A percentile compares a stretch with the other conserved stretches of the same genome.
Conservation (phyloP, 2,797 vertebrate genomes). For the Lepilemur ruficaudatus region DNA sequence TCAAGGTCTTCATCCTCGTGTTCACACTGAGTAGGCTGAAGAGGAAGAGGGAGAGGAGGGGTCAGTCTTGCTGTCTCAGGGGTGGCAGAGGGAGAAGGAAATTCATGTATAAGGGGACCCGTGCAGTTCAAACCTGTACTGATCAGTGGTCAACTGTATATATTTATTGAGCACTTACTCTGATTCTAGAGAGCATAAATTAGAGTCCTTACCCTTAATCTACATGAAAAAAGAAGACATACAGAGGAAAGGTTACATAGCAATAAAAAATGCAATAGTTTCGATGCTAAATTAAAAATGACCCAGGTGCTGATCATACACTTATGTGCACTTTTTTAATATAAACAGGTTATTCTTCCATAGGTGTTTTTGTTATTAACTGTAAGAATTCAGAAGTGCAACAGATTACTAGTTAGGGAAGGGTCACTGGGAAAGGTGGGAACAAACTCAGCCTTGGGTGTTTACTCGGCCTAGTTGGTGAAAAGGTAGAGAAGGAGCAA, state of each 20-base stretch:
- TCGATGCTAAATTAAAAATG: background rate
- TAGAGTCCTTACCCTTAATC: background rate
- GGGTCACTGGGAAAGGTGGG: background rate
- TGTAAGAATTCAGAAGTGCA: background rate
- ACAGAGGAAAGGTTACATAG: background rate
- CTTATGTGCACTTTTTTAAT: background rate
- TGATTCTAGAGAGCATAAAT: background rate
- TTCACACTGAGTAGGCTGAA: background rate
- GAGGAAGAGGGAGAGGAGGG: background rate
- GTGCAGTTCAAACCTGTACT: background rate
- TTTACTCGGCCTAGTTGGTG: background rate
- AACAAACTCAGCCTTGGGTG: background rate
- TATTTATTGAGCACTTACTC: background rate
- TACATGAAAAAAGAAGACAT: background rate
- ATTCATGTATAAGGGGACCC: background rate
- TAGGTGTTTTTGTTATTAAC: background rate
- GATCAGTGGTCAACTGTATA: background rate
- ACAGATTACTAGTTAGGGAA: background rate
- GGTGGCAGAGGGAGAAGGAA: background rate
- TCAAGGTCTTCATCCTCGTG: background rate
- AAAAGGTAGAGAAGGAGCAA: background rate
- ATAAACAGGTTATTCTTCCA: background rate
- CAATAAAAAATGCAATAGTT: background rate
- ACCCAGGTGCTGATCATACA: background rate
- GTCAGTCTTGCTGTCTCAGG: background rate